Evolutionary conservation across 2,888 invertebrate species (phyloP), one percentile per base, ranked within the genome.

Genomic region (Neria commutata): DNA sequence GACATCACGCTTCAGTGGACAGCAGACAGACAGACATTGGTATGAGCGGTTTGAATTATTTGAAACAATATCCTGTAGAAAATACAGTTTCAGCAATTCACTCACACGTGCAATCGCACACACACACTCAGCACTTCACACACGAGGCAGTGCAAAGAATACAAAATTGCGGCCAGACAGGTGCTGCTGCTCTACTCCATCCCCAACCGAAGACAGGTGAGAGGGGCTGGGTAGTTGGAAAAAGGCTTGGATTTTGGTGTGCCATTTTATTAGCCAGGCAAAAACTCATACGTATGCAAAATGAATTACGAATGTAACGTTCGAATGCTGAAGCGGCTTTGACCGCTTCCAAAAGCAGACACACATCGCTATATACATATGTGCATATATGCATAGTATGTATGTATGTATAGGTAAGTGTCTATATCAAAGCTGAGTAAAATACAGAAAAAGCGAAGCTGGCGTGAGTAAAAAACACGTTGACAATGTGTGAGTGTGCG

Each of bases 1-100:
- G 73, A 74, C 72, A 72, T 74, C 73, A 74, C 72, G 73, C 72
- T 72, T 73, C 73, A 72, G 60, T 74, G 67, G 68, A 68, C 74
- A 72, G 65, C 21, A 21, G 42, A 37, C 37, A n/a, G n/a, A 37
- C 8, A n/a, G n/a, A 5, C 37, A n/a, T n/a, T n/a, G n/a, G 37
- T 4, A 37, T n/a, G n/a, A 37, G 37, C 24, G 48, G 67, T 66
- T 74, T 70, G 72, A 74, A 74, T 74, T 74, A 72, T 72, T 72
- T 72, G 75, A 72, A 72, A 73, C 73, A 74, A 74, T 73, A 74
- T 71, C 68, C 66, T 70, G 65, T 48, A 65, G 70, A 73, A 54
- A 73, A 74, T 69, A 74, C 73, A 71, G 66, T 68, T 71, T 69
- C 66, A 71, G 67, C 50, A 54, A 19, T 49, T 49, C 33, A 10